These are phyloP conservation scores for Drosophila maculinotata DNA, from an alignment of 2,888 invertebrate genomes.

Conservation along the genomic window DNA sequence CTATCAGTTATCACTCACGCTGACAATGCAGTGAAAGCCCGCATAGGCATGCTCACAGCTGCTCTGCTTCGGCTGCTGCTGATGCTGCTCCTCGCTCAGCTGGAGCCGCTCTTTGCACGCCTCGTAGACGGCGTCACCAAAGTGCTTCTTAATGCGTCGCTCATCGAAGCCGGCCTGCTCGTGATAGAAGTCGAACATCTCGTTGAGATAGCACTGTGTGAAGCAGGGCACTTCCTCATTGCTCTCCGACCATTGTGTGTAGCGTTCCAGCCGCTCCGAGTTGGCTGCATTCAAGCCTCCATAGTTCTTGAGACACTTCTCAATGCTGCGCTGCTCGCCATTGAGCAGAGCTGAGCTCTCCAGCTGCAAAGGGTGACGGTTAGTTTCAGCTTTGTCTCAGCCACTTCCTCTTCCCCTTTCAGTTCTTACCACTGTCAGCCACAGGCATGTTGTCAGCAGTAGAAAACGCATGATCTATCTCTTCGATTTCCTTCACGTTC, in stretches of 20 bases:
- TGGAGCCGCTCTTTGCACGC: constrained; percentile 72
- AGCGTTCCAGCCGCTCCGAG: constrained; percentile 70
- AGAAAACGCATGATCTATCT: constrained; percentile 40
- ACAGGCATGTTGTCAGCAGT: constrained; percentile 31
- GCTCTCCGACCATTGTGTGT: constrained; percentile 73
- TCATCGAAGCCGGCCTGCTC: constrained; percentile 67
- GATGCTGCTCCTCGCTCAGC: constrained; percentile 14
- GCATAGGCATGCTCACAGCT: constrained; percentile 75
- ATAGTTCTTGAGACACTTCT: constrained; percentile 66
- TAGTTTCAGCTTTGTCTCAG: background rate
- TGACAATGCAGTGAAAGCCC: constrained; percentile 81
- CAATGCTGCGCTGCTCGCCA: constrained; percentile 60
- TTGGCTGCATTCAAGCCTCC: constrained; percentile 70
- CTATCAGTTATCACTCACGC: constrained; percentile 67
- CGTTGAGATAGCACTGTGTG: constrained; percentile 75
- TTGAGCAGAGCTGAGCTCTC: constrained; percentile 30
- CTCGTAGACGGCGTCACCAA: constrained; percentile 70
- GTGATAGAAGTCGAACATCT: constrained; percentile 77
- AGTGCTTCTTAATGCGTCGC: constrained; percentile 55
- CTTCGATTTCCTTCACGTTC: constrained; percentile 42
- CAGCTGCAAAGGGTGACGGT: constrained; percentile 24
- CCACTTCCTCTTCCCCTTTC: too few species aligned
- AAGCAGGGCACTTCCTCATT: constrained; percentile 82
- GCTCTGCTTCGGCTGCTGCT: constrained; percentile 45
- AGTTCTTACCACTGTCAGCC: constrained; percentile 46